A percentile compares a stretch with the other conserved stretches of the same genome.
Conservation (phyloP, 2,888 invertebrate genomes). For the Drosophila monieri region DNA sequence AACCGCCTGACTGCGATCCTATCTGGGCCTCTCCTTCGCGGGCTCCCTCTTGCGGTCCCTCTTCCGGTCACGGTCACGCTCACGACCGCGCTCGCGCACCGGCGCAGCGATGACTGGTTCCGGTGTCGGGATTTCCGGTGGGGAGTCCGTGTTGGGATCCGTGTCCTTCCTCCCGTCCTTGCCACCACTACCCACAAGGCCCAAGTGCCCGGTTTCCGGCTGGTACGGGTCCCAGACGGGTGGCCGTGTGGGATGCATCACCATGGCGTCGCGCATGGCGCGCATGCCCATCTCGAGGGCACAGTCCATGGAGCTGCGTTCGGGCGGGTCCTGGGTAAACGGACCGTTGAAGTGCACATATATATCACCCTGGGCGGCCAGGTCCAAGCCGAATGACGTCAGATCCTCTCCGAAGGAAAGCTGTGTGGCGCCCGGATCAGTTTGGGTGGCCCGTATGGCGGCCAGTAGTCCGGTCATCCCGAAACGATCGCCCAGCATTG, state of each 20-base stretch:
- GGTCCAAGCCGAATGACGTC: slow-evolving; percentile 58
- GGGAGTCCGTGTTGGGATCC: not conserved
- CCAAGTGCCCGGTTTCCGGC: slow-evolving; percentile 58
- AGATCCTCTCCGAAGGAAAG: slow-evolving; percentile 60
- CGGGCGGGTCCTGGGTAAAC: slow-evolving; percentile 57
- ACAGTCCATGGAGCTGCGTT: slow-evolving; percentile 47
- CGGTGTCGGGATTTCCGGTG: not conserved
- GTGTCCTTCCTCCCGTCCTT: not conserved
- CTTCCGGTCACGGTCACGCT: not conserved
- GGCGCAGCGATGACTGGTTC: not conserved
- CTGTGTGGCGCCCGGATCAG: slow-evolving; percentile 17
- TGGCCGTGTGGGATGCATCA: slow-evolving; percentile 37
- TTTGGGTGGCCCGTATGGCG: slow-evolving; percentile 34
- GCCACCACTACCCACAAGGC: slow-evolving; percentile 24
- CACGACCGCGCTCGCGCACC: not conserved
- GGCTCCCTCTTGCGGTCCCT: not conserved
- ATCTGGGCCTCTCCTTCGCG: slow-evolving; percentile 2
- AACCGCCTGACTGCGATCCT: slow-evolving; percentile 1
- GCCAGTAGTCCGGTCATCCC: slow-evolving; percentile 47
- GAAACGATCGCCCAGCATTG: slow-evolving; percentile 38
- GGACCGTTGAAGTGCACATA: slow-evolving; percentile 70
- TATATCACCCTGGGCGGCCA: slow-evolving; percentile 63
- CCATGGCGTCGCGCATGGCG: slow-evolving; percentile 59
- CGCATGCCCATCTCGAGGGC: slow-evolving; percentile 68
- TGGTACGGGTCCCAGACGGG: slow-evolving; percentile 64